A percentile compares a stretch with the other conserved stretches of the same genome.
Conservation (phyloP, 2,888 invertebrate genomes). For the Ophion obscuratus region DNA sequence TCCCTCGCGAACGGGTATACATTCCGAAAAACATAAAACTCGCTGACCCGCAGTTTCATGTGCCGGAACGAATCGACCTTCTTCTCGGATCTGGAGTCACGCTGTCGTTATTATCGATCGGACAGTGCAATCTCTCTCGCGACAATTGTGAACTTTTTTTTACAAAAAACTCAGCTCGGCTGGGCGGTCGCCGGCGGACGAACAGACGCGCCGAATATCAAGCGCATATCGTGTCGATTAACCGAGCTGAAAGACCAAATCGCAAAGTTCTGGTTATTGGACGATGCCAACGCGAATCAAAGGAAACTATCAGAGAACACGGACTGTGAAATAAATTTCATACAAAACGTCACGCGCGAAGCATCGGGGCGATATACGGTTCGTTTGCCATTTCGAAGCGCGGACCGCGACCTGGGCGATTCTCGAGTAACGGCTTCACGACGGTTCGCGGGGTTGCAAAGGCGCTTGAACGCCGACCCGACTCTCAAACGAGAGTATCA, state of each 20-base stretch:
- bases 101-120: conserved; percentile 61
- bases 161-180: conserved; percentile 65
- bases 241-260: conserved; percentile 34
- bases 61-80: conserved; percentile 60
- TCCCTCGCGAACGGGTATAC: conserved; percentile 52
- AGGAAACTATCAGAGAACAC: conserved; percentile 23
- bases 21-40: conserved; percentile 65
- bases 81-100: conserved; percentile 63
- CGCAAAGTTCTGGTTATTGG: conserved; percentile 58
- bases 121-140: conserved; percentile 50
- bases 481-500: conserved; percentile 47
- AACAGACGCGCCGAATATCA: conserved; percentile 20
- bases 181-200: conserved; percentile 65
- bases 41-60: conserved; percentile 68
- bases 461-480: conserved; percentile 35
- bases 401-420: conserved; percentile 45
- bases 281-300: conserved; percentile 44
- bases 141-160: conserved; percentile 47
- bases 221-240: conserved; percentile 36
- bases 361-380: conserved; percentile 48
- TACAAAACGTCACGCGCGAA: conserved; percentile 39
- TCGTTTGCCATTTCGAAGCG: conserved; percentile 47
- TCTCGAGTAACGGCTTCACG: conserved; percentile 42
- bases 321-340: conserved; percentile 54
- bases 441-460: conserved; percentile 41